Percentiles rank a stretch among this genome's conserved stretches.
phyloP scores from a whole-genome alignment of 2,113 vertebrate genomes.

The Zeus faber region DNA sequence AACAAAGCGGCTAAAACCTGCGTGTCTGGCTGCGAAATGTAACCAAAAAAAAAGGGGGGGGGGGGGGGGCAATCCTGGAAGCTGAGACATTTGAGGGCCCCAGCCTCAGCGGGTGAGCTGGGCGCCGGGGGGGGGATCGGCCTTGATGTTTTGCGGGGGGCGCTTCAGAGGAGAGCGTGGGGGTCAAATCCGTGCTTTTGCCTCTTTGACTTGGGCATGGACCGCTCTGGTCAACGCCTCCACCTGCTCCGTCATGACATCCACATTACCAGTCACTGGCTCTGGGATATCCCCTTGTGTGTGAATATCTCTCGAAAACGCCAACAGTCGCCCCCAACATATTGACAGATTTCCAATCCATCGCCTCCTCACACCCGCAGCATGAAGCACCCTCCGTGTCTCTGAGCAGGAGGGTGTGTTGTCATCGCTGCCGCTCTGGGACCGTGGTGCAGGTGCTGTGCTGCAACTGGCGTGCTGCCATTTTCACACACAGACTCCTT shows the following conservation, averaged over 20 bases:
- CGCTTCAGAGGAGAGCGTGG: background rate
- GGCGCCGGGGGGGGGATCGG: background rate
- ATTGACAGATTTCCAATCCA: no score
- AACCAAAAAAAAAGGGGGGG: background rate
- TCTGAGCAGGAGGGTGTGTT: no score
- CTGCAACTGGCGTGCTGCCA: conserved; percentile 11
- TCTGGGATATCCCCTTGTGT: no score
- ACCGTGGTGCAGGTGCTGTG: conserved; percentile 9
- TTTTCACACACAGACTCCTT: conserved; percentile 8
- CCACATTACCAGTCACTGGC: no score
- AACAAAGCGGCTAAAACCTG: background rate
- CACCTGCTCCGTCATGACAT: no score
- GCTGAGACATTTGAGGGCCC: background rate
- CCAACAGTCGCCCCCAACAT: no score
- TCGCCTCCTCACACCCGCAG: no score
- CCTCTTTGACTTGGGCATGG: background rate
- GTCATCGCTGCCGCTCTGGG: conserved; percentile 13
- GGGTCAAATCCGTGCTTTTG: background rate
- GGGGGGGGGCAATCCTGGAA: background rate
- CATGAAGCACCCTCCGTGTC: no score
- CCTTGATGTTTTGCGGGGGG: background rate
- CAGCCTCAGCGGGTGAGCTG: background rate
- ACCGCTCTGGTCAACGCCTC: no score
- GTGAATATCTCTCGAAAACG: no score
- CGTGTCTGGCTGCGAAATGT: background rate